Evolutionary conservation across 2,113 vertebrate species (phyloP).

Genomic region (Typhlomys cinereus): DNA sequence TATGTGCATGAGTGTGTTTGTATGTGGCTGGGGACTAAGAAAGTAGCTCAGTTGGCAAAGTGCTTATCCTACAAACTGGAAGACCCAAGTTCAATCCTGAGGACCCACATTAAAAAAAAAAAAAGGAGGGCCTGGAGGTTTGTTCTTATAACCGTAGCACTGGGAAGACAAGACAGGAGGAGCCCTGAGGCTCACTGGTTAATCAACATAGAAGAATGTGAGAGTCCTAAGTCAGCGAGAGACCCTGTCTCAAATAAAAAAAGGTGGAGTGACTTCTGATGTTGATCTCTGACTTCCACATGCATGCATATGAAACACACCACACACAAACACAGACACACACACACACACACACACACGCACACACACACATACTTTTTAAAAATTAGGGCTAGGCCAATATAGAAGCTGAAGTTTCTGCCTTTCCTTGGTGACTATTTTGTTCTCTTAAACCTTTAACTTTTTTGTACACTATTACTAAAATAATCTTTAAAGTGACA

Average conservation of each 20-base stretch:
- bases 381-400: background rate
- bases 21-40: too few relatives aligned
- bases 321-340: background rate
- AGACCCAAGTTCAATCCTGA: background rate
- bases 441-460: background rate
- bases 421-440: background rate
- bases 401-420: background rate
- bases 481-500: background rate
- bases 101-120: background rate
- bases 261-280: background rate
- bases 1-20: too few relatives aligned
- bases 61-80: background rate
- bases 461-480: background rate
- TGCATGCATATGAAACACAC: too few relatives aligned
- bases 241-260: background rate
- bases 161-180: background rate
- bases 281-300: background rate
- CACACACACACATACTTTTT: background rate
- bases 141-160: too few relatives aligned
- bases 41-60: background rate
- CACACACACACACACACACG: background rate
- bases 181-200: background rate
- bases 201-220: background rate
- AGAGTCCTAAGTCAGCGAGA: background rate
- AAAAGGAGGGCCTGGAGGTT: too few relatives aligned